Conservation (phyloP, 2,888 invertebrate genomes). For the Endomychus coccineus region DNA sequence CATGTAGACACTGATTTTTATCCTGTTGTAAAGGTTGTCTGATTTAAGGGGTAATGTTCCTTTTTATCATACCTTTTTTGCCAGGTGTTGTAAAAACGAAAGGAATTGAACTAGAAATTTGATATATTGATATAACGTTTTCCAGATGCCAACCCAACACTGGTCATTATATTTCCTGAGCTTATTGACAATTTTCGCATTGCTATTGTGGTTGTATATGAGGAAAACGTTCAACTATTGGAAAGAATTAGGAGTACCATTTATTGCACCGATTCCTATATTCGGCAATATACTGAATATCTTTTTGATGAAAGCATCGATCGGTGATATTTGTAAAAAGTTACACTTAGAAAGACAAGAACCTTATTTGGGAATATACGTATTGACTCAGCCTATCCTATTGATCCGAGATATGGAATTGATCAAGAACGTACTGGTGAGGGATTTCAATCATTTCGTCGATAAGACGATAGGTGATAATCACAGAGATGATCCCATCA, state of each 20-base stretch:
- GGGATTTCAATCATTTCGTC: constrained; percentile 43
- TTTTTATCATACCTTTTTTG: too few species aligned
- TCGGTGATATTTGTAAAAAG: constrained; percentile 22
- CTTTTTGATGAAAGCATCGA: constrained; percentile 30
- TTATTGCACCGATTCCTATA: constrained; percentile 37
- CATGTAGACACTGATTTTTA: too few species aligned
- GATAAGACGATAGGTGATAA: constrained; percentile 43
- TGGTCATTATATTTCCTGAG: too few species aligned
- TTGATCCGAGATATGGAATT: constrained; percentile 41
- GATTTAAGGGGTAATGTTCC: too few species aligned
- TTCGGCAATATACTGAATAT: constrained; percentile 42
- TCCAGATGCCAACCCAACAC: too few species aligned
- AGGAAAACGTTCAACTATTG: constrained; percentile 39
- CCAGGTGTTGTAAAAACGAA: too few species aligned
- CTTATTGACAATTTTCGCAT: not conserved
- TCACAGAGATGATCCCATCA: constrained; percentile 38
- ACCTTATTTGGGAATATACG: constrained; percentile 41
- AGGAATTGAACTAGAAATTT: too few species aligned
- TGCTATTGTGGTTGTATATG: not conserved
- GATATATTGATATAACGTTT: too few species aligned
- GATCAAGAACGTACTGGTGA: constrained; percentile 41
- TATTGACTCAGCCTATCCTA: constrained; percentile 42
- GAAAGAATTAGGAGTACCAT: constrained; percentile 38
- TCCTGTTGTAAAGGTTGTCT: too few species aligned
- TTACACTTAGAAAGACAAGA: constrained; percentile 18